Conservation (phyloP, 2,888 invertebrate genomes). For the Parasteatoda lunata region DNA sequence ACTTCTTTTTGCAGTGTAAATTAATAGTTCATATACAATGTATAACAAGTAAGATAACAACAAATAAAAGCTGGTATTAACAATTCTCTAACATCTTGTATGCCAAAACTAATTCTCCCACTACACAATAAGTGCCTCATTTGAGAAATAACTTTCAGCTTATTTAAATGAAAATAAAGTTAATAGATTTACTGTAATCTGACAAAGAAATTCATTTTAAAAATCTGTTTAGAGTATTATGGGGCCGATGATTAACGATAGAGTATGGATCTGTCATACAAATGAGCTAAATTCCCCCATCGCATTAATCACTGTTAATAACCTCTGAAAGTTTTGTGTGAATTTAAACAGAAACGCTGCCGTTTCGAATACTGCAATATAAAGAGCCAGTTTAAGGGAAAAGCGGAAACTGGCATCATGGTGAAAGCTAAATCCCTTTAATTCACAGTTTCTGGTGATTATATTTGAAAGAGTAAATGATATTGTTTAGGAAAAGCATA, state of each 20-base stretch:
- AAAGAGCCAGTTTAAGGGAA: not conserved
- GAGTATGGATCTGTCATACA: slow-evolving; percentile 28
- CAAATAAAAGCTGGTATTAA: too few species aligned
- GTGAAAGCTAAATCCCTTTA: not conserved
- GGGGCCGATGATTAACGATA: slow-evolving; percentile 42
- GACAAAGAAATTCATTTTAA: too few species aligned
- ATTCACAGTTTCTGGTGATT: slow-evolving; percentile 32
- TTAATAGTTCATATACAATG: too few species aligned
- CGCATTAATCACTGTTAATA: slow-evolving; percentile 54
- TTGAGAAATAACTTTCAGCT: too few species aligned
- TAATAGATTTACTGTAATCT: too few species aligned
- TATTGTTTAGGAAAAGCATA: too few species aligned
- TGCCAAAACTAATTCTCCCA: too few species aligned
- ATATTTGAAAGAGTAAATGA: slow-evolving; percentile 1
- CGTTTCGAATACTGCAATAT: not conserved
- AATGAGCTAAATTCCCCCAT: slow-evolving; percentile 37
- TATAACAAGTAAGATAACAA: too few species aligned
- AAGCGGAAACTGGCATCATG: not conserved
- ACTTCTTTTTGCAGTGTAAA: too few species aligned
- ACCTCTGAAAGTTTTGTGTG: slow-evolving; percentile 2
- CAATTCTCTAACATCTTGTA: too few species aligned
- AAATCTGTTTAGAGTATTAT: slow-evolving; percentile 16
- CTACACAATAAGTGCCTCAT: too few species aligned
- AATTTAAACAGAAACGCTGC: not conserved
- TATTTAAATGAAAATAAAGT: too few species aligned